phyloP scores from a whole-genome alignment of 2,888 invertebrate genomes.

The Ophraella communa region DNA sequence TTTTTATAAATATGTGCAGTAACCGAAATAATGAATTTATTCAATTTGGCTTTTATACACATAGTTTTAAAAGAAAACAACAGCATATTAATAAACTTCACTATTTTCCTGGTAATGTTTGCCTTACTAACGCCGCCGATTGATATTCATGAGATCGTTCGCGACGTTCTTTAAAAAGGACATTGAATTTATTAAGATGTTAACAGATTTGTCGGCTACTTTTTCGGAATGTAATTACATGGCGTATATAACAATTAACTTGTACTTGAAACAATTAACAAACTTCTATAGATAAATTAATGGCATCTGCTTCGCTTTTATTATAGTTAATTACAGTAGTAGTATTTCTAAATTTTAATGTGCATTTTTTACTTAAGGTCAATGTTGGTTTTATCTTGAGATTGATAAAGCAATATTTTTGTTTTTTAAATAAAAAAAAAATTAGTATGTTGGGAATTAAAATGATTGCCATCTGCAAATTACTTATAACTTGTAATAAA shows the following conservation, averaged over 20 bases:
- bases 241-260: constrained; percentile 5
- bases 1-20: too few relatives aligned
- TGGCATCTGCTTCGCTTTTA: constrained; percentile 5
- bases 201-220: constrained; percentile 14
- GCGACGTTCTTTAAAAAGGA: background rate
- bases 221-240: constrained; percentile 9
- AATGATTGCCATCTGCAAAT: too few relatives aligned
- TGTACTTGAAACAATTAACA: constrained; percentile 7
- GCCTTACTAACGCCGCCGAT: background rate
- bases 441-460: too few relatives aligned
- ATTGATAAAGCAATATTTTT: background rate
- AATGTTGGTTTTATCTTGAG: background rate
- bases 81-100: background rate
- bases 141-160: background rate
- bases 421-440: background rate
- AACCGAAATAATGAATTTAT: too few relatives aligned
- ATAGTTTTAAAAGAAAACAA: too few relatives aligned
- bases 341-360: background rate
- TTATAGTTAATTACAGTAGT: background rate
- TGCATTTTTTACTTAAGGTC: background rate
- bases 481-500: too few relatives aligned
- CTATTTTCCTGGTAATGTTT: background rate
- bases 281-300: constrained; percentile 1
- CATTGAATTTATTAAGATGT: constrained; percentile 2
- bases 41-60: too few relatives aligned